Evolutionary conservation across 2,113 vertebrate species (phyloP).

Genomic region (Oplegnathus fasciatus): DNA sequence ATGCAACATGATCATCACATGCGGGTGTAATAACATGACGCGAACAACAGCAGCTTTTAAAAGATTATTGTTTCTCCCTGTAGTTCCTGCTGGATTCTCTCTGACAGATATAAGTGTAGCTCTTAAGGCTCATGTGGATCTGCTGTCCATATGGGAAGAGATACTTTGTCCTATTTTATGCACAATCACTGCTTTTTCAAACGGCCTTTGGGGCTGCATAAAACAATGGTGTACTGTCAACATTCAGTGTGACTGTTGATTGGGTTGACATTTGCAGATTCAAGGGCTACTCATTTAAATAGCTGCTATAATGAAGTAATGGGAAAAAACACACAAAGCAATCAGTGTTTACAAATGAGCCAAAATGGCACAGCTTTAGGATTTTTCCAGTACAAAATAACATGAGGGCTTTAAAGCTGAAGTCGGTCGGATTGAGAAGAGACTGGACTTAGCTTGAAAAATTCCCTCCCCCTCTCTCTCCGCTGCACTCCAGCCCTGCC

Average conservation of each 20-base stretch:
- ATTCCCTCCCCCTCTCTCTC: too few species aligned
- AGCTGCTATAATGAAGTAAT: conserved; percentile 3
- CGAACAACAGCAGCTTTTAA: conserved; percentile 10
- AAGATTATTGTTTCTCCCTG: neutral
- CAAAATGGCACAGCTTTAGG: conserved; percentile 1
- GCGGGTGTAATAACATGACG: neutral
- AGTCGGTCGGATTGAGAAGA: too few species aligned
- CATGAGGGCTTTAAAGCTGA: too few species aligned
- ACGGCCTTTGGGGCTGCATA: neutral
- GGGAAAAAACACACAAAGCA: neutral
- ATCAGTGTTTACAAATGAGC: neutral
- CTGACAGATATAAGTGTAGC: neutral
- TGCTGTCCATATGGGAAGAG: conserved; percentile 56
- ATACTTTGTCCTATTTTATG: conserved; percentile 31
- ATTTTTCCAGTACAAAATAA: neutral
- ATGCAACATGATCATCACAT: neutral
- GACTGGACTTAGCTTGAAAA: too few species aligned
- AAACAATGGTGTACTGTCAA: conserved; percentile 29
- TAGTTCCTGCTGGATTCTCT: conserved; percentile 18
- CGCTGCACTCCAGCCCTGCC: too few species aligned
- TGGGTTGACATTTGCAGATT: conserved; percentile 59
- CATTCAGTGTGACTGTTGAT: conserved; percentile 44
- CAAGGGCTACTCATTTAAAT: conserved; percentile 44
- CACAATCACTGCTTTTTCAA: conserved; percentile 34
- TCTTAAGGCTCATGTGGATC: conserved; percentile 35